phyloP scores from a whole-genome alignment of 2,888 invertebrate species.

The Lasioglossum zephyrum region DNA sequence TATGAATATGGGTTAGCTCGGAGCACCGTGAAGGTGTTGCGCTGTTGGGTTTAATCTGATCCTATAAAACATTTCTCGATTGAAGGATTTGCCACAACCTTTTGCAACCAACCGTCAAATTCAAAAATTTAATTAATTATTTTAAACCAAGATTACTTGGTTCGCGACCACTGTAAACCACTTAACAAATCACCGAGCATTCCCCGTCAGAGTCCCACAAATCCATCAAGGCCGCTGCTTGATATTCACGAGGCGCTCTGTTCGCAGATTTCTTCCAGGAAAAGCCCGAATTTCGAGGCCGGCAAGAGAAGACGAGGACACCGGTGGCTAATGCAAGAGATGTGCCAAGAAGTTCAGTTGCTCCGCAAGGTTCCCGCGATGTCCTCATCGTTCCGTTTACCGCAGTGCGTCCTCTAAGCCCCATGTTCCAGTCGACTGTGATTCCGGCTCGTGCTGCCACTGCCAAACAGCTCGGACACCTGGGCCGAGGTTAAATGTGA shows the following conservation, averaged over 20 bases:
- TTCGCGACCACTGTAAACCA: background rate
- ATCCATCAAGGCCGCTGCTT: background rate
- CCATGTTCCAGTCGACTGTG: conserved; percentile 46
- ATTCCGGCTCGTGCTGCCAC: conserved; percentile 56
- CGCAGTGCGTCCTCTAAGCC: conserved; percentile 59
- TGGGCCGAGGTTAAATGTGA: background rate
- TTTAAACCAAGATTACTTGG: background rate
- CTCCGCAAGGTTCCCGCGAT: conserved; percentile 44
- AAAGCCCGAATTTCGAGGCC: conserved; percentile 21
- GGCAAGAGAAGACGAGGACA: conserved; percentile 25
- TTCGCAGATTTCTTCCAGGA: conserved; percentile 46
- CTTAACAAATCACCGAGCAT: background rate
- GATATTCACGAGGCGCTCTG: background rate
- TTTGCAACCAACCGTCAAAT: background rate
- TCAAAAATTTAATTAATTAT: background rate
- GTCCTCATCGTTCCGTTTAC: conserved; percentile 41
- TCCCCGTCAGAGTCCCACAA: background rate
- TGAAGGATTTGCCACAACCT: background rate
- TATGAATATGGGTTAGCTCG: conserved; percentile 8
- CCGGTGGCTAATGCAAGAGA: conserved; percentile 15
- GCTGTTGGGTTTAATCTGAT: conserved; percentile 18
- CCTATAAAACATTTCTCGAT: background rate
- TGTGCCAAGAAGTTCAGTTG: conserved; percentile 62
- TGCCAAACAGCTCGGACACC: conserved; percentile 59
- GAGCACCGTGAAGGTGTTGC: background rate